Base-by-base conservation (phyloP, 1,140 invertebrate species). In the Drosophila athabasca region DNA sequence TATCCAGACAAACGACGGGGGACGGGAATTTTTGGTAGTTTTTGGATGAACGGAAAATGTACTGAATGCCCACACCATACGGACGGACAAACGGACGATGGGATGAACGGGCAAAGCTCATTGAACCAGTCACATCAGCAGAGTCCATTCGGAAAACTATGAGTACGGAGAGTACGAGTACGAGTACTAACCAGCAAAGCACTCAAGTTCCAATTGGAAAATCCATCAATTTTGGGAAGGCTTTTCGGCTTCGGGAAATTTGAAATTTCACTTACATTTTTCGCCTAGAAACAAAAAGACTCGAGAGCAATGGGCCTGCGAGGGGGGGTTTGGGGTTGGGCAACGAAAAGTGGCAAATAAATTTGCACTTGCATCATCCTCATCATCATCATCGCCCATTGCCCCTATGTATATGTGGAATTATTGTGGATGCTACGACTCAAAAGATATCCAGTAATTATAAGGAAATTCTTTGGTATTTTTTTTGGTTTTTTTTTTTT, bases 291-390 rank as follows among this genome's bases (percentile, higher is more conserved):
- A 39, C 35, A 39, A 39, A 39, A 39, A 39, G 11, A 39, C 35
- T 39, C 35, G 17, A 19, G 11, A 39, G 11, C 35, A 13, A 2
- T 3, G 44, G 22, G 11, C 24, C 3, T 19, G 24, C 5, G 24
- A 24, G 44, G 54, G 39, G 54, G 41, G n/a, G n/a, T n/a, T n/a
- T n/a, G 22, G 44, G 26, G 15, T n/a, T 13, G 29, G 45, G 64
- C 82, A 67, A 46, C 48, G 71, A 79, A 78, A 85, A 85, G 82
- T 85, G 82, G 81, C 82, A 87, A 87, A 87, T 87, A 82, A 87
- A 85, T 85, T 87, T 88, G 82, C 82, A 85, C 82, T 85, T 85
- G 82, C 82, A 85, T 87, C 82, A 85, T 82, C 81, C 76, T 24
- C 60, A 73, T 24, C 64, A 55, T 39, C 58, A 39, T 15, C 43